Base-by-base conservation (phyloP, 2,888 invertebrate species). In the Scaptodrosophila latifasciaeformis region DNA sequence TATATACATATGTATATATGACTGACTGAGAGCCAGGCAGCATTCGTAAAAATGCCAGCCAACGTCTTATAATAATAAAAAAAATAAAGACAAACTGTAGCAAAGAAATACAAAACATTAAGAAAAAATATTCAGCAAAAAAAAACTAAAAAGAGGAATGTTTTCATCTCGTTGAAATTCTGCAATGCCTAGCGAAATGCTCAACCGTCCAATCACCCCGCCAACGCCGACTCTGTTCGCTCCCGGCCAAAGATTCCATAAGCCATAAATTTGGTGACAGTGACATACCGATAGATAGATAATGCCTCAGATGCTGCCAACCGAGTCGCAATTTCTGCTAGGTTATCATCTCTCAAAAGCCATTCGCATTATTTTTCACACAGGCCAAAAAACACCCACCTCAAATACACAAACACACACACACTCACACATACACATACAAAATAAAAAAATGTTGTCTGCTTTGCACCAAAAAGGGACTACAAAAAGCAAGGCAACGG, bases 171-270 rank as follows among this genome's bases (percentile, higher is more conserved):
- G 65, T 39, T 63, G 45, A 67, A 65, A 67, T 65, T 65, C 46
- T 65, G 65, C 67, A 60, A 46, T 51, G 54, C 48, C 54, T 68
- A 62, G 68, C 68, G 65, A 61, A n/a, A n/a, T n/a, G n/a, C n/a
- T n/a, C n/a, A n/a, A n/a, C n/a, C n/a, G n/a, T n/a, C n/a, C n/a
- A n/a, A n/a, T n/a, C n/a, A n/a, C n/a, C n/a, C n/a, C n/a, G n/a
- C n/a, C n/a, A n/a, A n/a, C n/a, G n/a, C n/a, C n/a, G n/a, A n/a
- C n/a, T n/a, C n/a, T n/a, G n/a, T n/a, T n/a, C n/a, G 31, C 9
- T 31, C 7, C 30, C n/a, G n/a, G 12, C 31, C 13, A 13, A 12
- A 34, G 15, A 34, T 34, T 12, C 34, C 34, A 34, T 13, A 7
- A 12, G 12, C 34, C 15, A 34, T 34, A 34, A 12, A 34, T 34